Percentiles rank a stretch among this genome's conserved stretches.
phyloP scores from a whole-genome alignment of 1,140 invertebrate genomes.

The Ganaspis sp. region DNA sequence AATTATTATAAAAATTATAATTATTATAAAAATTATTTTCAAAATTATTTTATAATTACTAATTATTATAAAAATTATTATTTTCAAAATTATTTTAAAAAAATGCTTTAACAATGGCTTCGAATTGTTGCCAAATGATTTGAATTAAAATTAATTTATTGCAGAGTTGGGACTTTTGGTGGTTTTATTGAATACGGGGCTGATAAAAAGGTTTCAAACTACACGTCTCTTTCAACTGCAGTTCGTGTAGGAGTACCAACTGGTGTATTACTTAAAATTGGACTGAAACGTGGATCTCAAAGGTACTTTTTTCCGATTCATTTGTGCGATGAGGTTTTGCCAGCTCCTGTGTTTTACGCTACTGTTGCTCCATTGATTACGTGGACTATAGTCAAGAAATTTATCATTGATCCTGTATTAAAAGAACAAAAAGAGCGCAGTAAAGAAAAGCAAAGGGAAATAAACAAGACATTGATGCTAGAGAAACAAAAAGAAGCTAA shows the following conservation, averaged over 20 bases:
- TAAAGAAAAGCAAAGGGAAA: constrained; percentile 84
- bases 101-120: no score
- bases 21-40: no score
- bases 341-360: constrained; percentile 94
- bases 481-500: constrained; percentile 90
- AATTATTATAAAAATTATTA: no score
- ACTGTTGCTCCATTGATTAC: constrained; percentile 89
- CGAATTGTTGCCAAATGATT: no score
- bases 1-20: no score
- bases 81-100: no score
- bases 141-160: constrained; percentile 41
- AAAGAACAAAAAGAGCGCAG: constrained; percentile 86
- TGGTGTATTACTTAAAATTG: constrained; percentile 92
- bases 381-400: constrained; percentile 88
- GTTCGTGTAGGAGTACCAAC: constrained; percentile 89
- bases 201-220: constrained; percentile 94
- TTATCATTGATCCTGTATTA: constrained; percentile 91
- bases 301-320: constrained; percentile 93
- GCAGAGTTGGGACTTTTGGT: constrained; percentile 90
- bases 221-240: constrained; percentile 90
- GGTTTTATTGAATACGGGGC: constrained; percentile 91
- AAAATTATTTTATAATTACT: no score
- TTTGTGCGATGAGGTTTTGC: constrained; percentile 92
- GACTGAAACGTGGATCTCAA: constrained; percentile 90
- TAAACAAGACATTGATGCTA: constrained; percentile 84